Evolutionary conservation across 2,113 vertebrate genomes (phyloP), one percentile per base, ranked within the genome.

Genomic region (Isurus oxyrinchus): DNA sequence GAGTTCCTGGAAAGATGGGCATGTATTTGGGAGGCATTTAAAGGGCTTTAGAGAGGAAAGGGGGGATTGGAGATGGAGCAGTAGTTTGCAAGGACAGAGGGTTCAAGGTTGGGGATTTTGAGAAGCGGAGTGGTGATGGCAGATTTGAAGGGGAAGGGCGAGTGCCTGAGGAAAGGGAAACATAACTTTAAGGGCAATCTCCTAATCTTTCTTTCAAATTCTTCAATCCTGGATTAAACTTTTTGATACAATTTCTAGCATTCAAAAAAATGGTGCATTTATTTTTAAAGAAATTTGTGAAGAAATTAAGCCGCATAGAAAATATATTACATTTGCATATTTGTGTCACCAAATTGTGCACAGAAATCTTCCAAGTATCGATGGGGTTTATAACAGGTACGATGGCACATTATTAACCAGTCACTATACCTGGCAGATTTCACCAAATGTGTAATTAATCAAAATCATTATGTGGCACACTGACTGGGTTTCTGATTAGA

Each of bases 401-500:
- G n/a, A 59, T 91, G 13, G 3, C 88, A 61, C 27, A 91, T 91
- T 59, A 63, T 93, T 61, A 93, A 93, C 19, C 19, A 61, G 61
- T 61, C 14, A 40, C 76, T 13, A 27, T 35, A 35, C 55, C 49
- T 59, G 55, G 21, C 88, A 93, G 90, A 93, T n/a, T 59, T 91
- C 57, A 91, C 55, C 11, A 31, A 61, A 91, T 59, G 53, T 57
- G 25, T 4, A 57, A 61, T 59, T 55, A 93, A 40, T 61, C 88
- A 93, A 59, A 53, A 19, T n/a, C 11, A 31, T n/a, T 35, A 59
- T 61, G 57, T 4, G 4, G 31, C 11, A 19, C 27, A 19, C 27
- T 91, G 84, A 87, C 84, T 90, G 86, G 23, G 49, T 55, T 76
- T 88, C 86, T 55, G 86, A 88, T 53, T 27, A 88, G 49, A 88